Base-by-base conservation (phyloP, 1,140 invertebrate species). In the Helicoverpa armigera region DNA sequence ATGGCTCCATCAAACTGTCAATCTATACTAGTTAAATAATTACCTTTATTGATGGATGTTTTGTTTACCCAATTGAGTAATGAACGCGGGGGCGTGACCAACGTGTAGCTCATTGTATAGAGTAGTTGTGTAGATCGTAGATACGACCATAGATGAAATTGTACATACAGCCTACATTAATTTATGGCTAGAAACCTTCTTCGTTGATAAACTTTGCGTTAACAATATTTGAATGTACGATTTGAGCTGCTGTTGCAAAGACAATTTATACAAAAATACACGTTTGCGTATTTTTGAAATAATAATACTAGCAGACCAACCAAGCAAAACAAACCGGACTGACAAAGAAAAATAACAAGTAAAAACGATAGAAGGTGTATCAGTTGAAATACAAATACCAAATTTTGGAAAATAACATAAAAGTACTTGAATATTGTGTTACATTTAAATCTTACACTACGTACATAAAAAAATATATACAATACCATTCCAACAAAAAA, bases 21-120 rank as follows among this genome's bases (percentile, higher is more conserved):
- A 65, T 63, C 61, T 63, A 63, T 63, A 63, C 61, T 50, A 50
- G 43, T 69, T 43, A 0, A 43, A 50, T 50, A 43, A 69, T 69
- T 69, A 50, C 48, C 43, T 50, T 50, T 43, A 50, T 50, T 69
- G 65, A 69, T 69, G 65, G 65, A 69, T 50, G 43, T 69, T 69
- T 69, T 69, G 65, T 69, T 69, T 69, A 69, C 43, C 43, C 65
- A 69, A 50, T 69, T 50, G 43, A 69, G 65, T 69, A 69, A 69
- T 69, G 65, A 69, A 69, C 43, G 43, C 5, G 43, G 50, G 65
- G 65, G 65, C 43, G 65, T 69, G 65, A 18, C 65, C n/a, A 69
- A 50, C 43, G 14, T 50, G n/a, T 12, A 50, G 2, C 43, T 69
- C 65, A 69, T 69, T 69, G 65, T 69, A 50, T 50, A 69, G n/a